Base-by-base conservation (phyloP, 2,797 vertebrate species). In the Agapornis canus region DNA sequence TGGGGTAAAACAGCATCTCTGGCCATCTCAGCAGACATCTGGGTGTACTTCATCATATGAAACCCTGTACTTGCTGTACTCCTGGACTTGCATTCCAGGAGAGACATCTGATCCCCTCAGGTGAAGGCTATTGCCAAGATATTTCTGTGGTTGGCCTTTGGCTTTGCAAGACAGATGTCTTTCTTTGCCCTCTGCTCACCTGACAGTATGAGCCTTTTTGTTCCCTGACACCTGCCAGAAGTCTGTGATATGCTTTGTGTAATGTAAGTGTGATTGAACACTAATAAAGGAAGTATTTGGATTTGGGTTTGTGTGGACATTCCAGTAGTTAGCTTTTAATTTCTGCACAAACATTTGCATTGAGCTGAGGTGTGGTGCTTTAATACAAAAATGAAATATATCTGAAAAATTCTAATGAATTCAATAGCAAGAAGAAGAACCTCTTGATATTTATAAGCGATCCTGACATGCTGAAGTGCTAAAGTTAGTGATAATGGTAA, bases 101-200 rank as follows among this genome's bases (percentile, higher is more conserved):
- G 35, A 59, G 63, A 56, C 27, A 65, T 32, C 21, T 27, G 43
- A 92, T 72, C 15, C 16, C 7, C 13, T 43, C 78, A 89, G 40
- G 31, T 73, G 43, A 93, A 76, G 49, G 16, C 37, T 72, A 11
- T 27, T 73, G 89, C 81, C 81, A 87, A 51, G 51, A 27, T 82
- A 87, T 73, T 91, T 89, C 81, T 89, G 86, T 80, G 71, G 91
- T 19, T 86, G 78, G 64, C 64, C 71, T 92, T 80, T 56, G 68
- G 75, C 73, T 93, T 89, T 86, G 51, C 37, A 64, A 27, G 8
- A 80, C 27, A 52, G 47, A 40, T 35, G 71, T 66, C 64, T 64
- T 27, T 42, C 60, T 64, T 27, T 42, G 56, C 27, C 43, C 60
- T 59, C 31, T 85, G 40, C 71, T 89, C 23, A 91, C 63, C 81